Evolutionary conservation across 1,140 invertebrate species (phyloP).

Genomic region (Pogonomyrmex barbatus): DNA sequence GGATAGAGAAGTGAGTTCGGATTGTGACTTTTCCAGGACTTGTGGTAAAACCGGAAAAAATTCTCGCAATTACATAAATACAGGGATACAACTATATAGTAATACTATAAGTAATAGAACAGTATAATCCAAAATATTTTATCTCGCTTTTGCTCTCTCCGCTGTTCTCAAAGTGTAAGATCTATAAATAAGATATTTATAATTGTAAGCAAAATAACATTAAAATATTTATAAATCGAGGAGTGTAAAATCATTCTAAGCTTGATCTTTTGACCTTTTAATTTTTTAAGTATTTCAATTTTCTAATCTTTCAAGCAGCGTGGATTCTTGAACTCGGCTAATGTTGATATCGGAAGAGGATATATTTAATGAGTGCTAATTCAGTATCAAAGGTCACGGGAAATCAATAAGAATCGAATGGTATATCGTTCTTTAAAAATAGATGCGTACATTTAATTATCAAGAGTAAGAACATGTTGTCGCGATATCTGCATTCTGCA

Average conservation of each 20-base stretch:
- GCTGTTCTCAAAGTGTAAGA: not conserved
- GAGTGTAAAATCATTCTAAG: not conserved
- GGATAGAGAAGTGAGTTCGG: not conserved
- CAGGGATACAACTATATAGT: too few relatives aligned
- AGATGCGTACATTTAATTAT: constrained; percentile 20
- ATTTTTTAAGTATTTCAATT: constrained; percentile 23
- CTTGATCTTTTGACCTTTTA: not conserved
- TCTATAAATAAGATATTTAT: not conserved
- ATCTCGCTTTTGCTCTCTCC: not conserved
- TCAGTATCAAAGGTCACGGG: constrained; percentile 29
- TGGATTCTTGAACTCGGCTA: constrained; percentile 17
- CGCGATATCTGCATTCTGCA: not conserved
- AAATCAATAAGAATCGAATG: constrained; percentile 34
- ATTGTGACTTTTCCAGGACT: not conserved
- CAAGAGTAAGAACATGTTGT: not conserved
- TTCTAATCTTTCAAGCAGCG: constrained; percentile 9
- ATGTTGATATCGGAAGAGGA: constrained; percentile 1
- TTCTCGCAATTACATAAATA: not conserved
- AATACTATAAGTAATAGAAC: not conserved
- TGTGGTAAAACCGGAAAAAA: not conserved
- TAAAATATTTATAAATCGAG: not conserved
- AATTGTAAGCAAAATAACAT: not conserved
- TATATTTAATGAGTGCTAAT: not conserved
- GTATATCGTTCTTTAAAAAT: not conserved
- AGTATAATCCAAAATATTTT: not conserved